Conservation (phyloP, 2,888 invertebrate genomes). For the Tortrix viridana region DNA sequence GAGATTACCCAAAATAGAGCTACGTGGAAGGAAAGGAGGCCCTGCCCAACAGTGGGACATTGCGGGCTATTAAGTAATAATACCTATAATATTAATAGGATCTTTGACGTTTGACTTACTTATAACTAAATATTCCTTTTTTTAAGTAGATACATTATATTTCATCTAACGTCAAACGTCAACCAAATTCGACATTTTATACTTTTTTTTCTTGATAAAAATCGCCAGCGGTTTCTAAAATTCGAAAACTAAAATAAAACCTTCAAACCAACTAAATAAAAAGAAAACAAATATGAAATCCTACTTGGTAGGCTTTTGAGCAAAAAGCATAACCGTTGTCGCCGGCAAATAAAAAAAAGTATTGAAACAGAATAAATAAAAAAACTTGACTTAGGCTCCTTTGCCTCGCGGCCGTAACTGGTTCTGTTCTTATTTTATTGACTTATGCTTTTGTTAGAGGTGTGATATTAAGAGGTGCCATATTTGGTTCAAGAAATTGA, state of each 20-base stretch:
- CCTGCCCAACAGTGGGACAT: too few relatives aligned
- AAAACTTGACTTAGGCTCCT: conserved; percentile 41
- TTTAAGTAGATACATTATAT: too few relatives aligned
- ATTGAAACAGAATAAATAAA: conserved; percentile 38
- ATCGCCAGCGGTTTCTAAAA: too few relatives aligned
- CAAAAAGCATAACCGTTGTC: conserved; percentile 40
- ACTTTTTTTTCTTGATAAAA: too few relatives aligned
- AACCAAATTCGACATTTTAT: too few relatives aligned
- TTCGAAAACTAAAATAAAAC: conserved; percentile 29
- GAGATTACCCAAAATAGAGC: too few relatives aligned
- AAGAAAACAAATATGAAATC: conserved; percentile 31
- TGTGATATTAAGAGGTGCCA: conserved; percentile 28
- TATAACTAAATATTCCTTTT: too few relatives aligned
- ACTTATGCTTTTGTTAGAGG: conserved; percentile 37
- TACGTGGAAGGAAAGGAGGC: too few relatives aligned
- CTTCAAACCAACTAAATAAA: conserved; percentile 5
- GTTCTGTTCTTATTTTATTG: conserved; percentile 39
- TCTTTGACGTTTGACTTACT: too few relatives aligned
- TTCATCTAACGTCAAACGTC: too few relatives aligned
- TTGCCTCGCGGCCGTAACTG: conserved; percentile 35
- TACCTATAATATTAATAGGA: too few relatives aligned
- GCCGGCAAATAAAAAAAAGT: conserved; percentile 40
- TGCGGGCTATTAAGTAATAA: too few relatives aligned
- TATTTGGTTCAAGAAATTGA: background rate
- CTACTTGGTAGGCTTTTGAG: conserved; percentile 40